Evolutionary conservation across 2,797 vertebrate genomes (phyloP), one percentile per base, ranked within the genome.

Genomic region (Artibeus lituratus): DNA sequence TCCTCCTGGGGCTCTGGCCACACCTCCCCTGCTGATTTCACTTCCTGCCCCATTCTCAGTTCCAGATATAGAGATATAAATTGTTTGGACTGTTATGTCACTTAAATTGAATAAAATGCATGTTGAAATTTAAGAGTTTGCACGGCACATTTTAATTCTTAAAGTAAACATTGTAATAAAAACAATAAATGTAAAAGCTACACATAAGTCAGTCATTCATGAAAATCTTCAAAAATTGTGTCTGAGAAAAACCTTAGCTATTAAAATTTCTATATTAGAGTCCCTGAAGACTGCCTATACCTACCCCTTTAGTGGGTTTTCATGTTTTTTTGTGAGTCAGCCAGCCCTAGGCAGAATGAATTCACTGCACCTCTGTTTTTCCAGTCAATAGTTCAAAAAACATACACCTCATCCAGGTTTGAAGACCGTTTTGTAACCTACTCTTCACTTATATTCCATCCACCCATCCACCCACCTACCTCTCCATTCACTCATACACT

Each of bases 21-120:
- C 94, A 70, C 74, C 39, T 81, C 86, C 92, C 18, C 74, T 78
- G 29, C 73, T 51, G 69, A 96, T 78, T 88, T 92, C 81, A 73
- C 39, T 84, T 90, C 51, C 37, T 90, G 73, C 42, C 47, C 39
- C 53, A 5, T 89, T 94, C 86, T 86, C 87, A 84, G 85, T 92
- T 92, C n/a, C 57, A 76, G 21, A 69, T 44, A 59, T 26, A 59
- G 57, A 29, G 57, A 59, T 29, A 59, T 10, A 59, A 59, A 59
- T 29, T 83, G 26, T 37, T 67, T 57, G 37, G 32, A 84, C 10
- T 37, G 21, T 57, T 94, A 74, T 29, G 39, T 85, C 67, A 85
- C 39, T 47, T 94, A 84, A 91, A 72, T 2, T 76, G 51, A 93
- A 53, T n/a, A 84, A 72, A 91, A 55, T 73, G 76, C n/a, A 74